Evolutionary conservation across 2,888 invertebrate species (phyloP).

Genomic region (Slavum lentiscoides): DNA sequence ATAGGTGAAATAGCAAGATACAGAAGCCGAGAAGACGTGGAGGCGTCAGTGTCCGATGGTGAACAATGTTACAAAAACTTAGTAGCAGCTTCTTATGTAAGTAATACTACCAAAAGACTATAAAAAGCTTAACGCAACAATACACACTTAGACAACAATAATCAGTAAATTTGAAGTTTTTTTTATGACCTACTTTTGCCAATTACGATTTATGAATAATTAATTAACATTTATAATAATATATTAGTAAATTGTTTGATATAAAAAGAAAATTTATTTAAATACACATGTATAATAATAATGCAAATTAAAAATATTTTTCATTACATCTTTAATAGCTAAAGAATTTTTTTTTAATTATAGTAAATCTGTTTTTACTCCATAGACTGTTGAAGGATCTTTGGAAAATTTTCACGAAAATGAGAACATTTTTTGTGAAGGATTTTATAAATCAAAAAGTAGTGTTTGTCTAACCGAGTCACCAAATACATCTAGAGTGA

Average conservation of each 20-base stretch:
- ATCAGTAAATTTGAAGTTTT: not conserved
- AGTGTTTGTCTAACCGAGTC: conserved; percentile 40
- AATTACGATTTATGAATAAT: no score
- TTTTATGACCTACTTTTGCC: no score
- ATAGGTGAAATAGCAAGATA: conserved; percentile 61
- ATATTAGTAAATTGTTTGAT: no score
- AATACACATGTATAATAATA: no score
- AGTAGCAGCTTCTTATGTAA: conserved; percentile 39
- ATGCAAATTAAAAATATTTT: no score
- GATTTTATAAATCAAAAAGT: conserved; percentile 41
- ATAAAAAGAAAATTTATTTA: no score
- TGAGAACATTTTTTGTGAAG: conserved; percentile 35
- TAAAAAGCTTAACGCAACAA: no score
- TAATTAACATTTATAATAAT: no score
- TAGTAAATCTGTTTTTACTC: not conserved
- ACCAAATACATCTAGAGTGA: conserved; percentile 25
- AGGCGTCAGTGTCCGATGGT: conserved; percentile 60
- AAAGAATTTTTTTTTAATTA: not conserved
- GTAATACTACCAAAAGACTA: not conserved
- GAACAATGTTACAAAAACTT: conserved; percentile 59
- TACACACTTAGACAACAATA: not conserved
- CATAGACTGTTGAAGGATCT: conserved; percentile 20
- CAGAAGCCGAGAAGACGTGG: conserved; percentile 61
- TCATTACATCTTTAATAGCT: no score
- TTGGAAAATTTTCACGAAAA: conserved; percentile 45